A percentile compares a stretch with the other conserved stretches of the same genome.
phyloP scores from a whole-genome alignment of 2,888 invertebrate genomes.

The Xestia c-nigrum region DNA sequence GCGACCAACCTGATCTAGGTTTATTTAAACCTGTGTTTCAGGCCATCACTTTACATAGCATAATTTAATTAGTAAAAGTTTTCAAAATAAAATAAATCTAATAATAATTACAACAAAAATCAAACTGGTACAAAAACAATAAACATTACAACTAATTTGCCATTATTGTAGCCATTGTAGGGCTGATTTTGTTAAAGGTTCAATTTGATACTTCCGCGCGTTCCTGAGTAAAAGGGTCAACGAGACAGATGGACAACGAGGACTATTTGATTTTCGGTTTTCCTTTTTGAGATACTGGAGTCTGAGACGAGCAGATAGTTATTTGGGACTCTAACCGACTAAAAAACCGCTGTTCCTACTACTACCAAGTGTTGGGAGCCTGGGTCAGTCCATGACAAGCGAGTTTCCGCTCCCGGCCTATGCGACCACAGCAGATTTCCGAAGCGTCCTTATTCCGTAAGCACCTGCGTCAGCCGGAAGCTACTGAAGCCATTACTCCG shows the following conservation, averaged over 20 bases:
- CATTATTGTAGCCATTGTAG: too few species aligned
- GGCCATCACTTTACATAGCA: too few species aligned
- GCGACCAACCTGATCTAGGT: too few species aligned
- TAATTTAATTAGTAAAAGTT: too few species aligned
- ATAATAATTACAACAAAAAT: too few species aligned
- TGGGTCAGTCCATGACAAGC: neutral
- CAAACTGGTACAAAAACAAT: too few species aligned
- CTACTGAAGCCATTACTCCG: neutral
- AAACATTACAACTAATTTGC: too few species aligned
- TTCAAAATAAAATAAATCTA: too few species aligned
- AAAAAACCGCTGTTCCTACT: neutral
- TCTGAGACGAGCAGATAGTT: neutral
- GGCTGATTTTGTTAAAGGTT: neutral
- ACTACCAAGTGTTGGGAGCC: neutral
- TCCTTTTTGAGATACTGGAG: neutral
- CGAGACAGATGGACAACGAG: neutral
- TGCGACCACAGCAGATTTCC: neutral
- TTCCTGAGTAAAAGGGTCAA: too few species aligned
- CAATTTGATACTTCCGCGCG: too few species aligned
- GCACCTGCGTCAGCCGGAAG: too few species aligned
- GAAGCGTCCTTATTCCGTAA: neutral
- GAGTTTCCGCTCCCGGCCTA: neutral
- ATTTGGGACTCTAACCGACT: neutral
- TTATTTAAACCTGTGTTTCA: too few species aligned
- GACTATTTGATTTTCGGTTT: neutral